Conservation (phyloP, 35 echinoderm and acorn worm species). For the Ptychodera flava region DNA sequence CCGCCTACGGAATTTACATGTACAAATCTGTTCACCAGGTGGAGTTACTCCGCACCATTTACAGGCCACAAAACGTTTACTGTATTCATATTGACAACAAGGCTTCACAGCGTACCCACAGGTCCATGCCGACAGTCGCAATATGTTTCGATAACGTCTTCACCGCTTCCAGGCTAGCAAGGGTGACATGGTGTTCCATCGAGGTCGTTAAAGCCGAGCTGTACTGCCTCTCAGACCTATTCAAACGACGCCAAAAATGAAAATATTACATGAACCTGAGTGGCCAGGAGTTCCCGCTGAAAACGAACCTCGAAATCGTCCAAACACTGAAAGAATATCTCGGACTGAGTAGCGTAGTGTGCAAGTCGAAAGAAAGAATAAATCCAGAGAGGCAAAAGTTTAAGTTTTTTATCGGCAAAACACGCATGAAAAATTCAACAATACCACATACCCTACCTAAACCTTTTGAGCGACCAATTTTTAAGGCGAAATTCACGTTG, state of each 20-base stretch:
- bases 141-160: slow-evolving; percentile 68
- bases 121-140: slow-evolving; percentile 22
- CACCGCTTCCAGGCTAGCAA: too few species aligned
- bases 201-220: too few species aligned
- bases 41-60: slow-evolving; percentile 60
- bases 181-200: too few species aligned
- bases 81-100: slow-evolving; percentile 62
- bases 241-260: slow-evolving; percentile 28
- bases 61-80: slow-evolving; percentile 66
- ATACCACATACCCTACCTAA: slow-evolving; percentile 34
- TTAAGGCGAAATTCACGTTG: slow-evolving; percentile 64
- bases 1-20: slow-evolving; percentile 64
- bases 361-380: too few species aligned
- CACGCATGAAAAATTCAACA: slow-evolving; percentile 12
- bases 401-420: slow-evolving; percentile 7
- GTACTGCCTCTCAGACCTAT: too few species aligned
- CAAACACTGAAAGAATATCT: slow-evolving; percentile 47
- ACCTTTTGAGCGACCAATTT: slow-evolving; percentile 59
- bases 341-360: slow-evolving; percentile 53
- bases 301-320: slow-evolving; percentile 55
- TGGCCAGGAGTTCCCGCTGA: slow-evolving; percentile 58
- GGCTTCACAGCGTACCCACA: slow-evolving; percentile 22
- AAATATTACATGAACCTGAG: slow-evolving; percentile 53
- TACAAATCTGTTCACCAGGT: slow-evolving; percentile 47
- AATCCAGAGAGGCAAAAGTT: slow-evolving; percentile 30